A percentile compares a stretch with the other conserved stretches of the same genome.
These are phyloP conservation scores for Garrulus glandarius DNA, from an alignment of 2,797 vertebrate genomes.

Conservation along the genomic window DNA sequence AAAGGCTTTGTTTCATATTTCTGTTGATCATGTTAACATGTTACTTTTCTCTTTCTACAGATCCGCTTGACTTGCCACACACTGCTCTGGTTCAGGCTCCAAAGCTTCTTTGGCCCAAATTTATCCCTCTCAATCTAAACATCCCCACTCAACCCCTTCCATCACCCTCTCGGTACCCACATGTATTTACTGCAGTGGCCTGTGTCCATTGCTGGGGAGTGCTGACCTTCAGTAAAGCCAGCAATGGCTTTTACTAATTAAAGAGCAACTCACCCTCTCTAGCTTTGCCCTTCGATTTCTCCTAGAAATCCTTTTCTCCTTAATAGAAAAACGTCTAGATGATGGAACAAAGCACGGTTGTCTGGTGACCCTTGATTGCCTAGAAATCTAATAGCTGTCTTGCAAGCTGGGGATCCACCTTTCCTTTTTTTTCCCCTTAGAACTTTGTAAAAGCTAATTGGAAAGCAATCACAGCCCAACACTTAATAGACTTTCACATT, in stretches of 20 bases:
- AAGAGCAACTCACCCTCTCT: background rate
- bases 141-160: background rate
- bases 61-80: background rate
- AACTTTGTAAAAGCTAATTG: slow-evolving; percentile 21
- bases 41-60: background rate
- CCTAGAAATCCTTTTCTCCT: background rate
- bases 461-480: background rate
- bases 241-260: background rate
- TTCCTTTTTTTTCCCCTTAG: background rate
- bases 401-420: background rate
- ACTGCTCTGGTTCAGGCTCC: background rate
- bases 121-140: background rate
- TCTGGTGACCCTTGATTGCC: background rate
- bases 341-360: background rate
- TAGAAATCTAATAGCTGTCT: background rate
- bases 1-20: background rate
- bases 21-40: background rate
- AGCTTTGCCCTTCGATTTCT: background rate
- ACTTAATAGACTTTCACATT: slow-evolving; percentile 2
- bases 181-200: background rate
- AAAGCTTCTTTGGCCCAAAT: background rate
- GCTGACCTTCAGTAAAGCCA: background rate
- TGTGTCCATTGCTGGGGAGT: background rate
- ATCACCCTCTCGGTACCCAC: background rate
- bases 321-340: background rate